phyloP scores from a whole-genome alignment of 35 echinoderm and acorn worm species.

The Heliocidaris tuberculata region DNA sequence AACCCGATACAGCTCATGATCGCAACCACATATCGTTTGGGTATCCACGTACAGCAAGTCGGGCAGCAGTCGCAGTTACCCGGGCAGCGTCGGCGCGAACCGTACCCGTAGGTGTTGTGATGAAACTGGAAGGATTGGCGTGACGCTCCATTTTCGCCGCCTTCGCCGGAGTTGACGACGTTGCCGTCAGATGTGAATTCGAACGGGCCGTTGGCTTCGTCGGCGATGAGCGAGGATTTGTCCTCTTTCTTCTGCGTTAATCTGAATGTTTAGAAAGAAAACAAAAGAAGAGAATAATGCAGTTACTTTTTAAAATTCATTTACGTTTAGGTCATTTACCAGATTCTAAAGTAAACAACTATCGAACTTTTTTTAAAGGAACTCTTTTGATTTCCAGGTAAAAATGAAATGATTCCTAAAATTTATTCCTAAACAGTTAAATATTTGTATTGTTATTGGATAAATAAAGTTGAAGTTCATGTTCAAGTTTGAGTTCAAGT shows the following conservation, averaged over 20 bases:
- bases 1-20: slow-evolving; percentile 90
- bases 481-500: too few relatives aligned
- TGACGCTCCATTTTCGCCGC: slow-evolving; percentile 17
- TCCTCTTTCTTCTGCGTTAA: slow-evolving; percentile 43
- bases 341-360: too few relatives aligned
- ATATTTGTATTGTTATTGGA: too few relatives aligned
- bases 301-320: too few relatives aligned
- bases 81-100: background rate
- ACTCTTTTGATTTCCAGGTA: too few relatives aligned
- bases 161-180: slow-evolving; percentile 11
- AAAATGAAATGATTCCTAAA: too few relatives aligned
- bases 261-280: background rate
- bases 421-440: too few relatives aligned
- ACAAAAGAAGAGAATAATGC: background rate
- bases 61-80: slow-evolving; percentile 39
- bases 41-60: slow-evolving; percentile 47
- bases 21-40: slow-evolving; percentile 87
- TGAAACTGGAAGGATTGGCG: slow-evolving; percentile 21
- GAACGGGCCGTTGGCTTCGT: slow-evolving; percentile 39
- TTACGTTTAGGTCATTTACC: too few relatives aligned
- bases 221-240: background rate
- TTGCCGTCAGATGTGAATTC: slow-evolving; percentile 33
- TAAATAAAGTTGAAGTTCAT: too few relatives aligned
- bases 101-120: slow-evolving; percentile 47
- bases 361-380: too few relatives aligned